A percentile compares a stretch with the other conserved stretches of the same genome.
phyloP scores from a whole-genome alignment of 2,888 invertebrate genomes.

The Abrostola triplasia region DNA sequence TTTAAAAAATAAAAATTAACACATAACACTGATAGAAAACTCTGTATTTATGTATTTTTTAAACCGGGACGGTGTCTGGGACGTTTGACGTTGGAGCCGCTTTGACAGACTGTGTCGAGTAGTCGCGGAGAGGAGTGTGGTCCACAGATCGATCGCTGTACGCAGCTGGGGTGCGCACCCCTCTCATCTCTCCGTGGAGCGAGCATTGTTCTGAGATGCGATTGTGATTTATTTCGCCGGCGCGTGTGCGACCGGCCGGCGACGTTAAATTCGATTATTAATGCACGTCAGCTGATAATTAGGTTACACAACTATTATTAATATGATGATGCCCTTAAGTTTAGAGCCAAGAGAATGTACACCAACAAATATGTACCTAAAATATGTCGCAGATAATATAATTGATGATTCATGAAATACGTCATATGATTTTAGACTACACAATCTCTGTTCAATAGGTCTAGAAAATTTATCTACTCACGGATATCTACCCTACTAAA shows the following conservation, averaged over 20 bases:
- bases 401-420: neutral
- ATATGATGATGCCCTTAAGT: conserved; percentile 20
- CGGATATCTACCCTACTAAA: neutral
- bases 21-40: conserved; percentile 68
- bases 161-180: conserved; percentile 88
- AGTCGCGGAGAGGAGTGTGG: conserved; percentile 72
- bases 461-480: neutral
- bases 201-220: conserved; percentile 82
- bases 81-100: conserved; percentile 68
- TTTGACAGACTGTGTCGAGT: conserved; percentile 78
- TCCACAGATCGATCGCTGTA: conserved; percentile 85
- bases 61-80: conserved; percentile 53
- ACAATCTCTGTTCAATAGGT: neutral
- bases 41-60: conserved; percentile 56
- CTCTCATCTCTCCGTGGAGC: conserved; percentile 77
- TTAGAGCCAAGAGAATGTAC: conserved; percentile 19
- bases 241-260: conserved; percentile 68
- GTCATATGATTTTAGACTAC: too few species aligned
- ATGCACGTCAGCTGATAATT: conserved; percentile 63
- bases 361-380: conserved; percentile 2
- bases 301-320: conserved; percentile 42
- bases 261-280: conserved; percentile 59
- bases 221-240: conserved; percentile 77
- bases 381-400: neutral
- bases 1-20: conserved; percentile 69